These are phyloP conservation scores for Urocitellus parryii DNA, from an alignment of 2,113 vertebrate species.

Conservation along the genomic window DNA sequence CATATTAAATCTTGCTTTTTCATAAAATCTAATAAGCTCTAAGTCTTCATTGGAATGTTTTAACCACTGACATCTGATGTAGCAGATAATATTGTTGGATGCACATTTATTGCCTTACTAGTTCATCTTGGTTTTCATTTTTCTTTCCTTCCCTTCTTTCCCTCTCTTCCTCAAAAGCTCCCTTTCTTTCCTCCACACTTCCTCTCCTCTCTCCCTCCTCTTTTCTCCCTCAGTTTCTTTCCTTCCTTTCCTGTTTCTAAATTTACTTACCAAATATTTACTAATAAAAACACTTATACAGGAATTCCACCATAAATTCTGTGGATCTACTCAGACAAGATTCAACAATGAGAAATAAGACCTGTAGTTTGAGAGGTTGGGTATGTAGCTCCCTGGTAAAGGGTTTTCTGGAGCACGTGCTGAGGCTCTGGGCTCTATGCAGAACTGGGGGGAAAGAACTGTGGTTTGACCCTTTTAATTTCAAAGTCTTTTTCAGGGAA, in stretches of 20 bases:
- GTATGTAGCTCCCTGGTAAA: too few species aligned
- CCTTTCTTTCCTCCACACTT: fast-evolving
- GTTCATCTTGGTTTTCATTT: neutral
- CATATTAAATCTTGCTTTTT: neutral
- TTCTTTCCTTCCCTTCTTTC: neutral
- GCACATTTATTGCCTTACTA: neutral
- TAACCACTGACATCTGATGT: neutral
- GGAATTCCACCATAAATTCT: neutral
- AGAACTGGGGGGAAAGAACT: neutral
- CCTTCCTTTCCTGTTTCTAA: neutral
- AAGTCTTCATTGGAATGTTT: neutral
- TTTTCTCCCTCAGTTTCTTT: neutral
- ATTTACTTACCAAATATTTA: neutral
- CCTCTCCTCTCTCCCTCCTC: too few species aligned
- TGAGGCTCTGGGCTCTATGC: neutral
- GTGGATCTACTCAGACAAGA: neutral
- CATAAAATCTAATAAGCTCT: neutral
- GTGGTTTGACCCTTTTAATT: neutral
- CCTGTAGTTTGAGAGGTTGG: neutral
- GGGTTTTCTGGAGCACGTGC: neutral
- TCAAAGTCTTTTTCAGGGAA: neutral
- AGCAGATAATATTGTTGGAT: neutral
- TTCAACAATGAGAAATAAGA: neutral
- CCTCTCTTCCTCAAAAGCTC: neutral
- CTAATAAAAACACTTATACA: neutral